Evolutionary conservation across 2,113 vertebrate species (phyloP).

Genomic region (Mustela nigripes): DNA sequence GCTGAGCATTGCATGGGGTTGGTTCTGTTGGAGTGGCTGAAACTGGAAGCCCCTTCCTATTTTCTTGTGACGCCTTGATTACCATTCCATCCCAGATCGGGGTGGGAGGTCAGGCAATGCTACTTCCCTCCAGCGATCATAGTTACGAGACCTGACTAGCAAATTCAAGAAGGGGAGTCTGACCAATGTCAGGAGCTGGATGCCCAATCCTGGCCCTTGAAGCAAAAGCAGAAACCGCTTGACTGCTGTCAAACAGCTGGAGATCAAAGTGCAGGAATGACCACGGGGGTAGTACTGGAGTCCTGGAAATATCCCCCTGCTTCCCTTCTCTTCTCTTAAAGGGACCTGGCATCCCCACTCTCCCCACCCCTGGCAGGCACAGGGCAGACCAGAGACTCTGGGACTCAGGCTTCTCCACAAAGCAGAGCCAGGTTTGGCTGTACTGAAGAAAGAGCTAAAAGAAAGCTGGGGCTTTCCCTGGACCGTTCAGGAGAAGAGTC

Average conservation of each 20-base stretch:
- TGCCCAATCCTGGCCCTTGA: not conserved
- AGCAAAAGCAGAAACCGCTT: not conserved
- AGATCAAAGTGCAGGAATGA: not conserved
- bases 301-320: not conserved
- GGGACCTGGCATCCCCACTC: not conserved
- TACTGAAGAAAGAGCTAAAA: not conserved
- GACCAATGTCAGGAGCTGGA: not conserved
- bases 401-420: not conserved
- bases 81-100: not conserved
- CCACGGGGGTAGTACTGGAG: fast-evolving
- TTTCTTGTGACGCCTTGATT: not conserved
- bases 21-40: fast-evolving
- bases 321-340: not conserved
- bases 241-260: not conserved
- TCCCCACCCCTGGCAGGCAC: not conserved
- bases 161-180: not conserved
- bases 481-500: not conserved
- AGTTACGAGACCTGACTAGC: not conserved
- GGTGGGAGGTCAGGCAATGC: not conserved
- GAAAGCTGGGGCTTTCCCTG: not conserved
- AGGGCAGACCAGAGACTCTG: not conserved
- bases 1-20: not conserved
- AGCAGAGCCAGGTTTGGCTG: not conserved
- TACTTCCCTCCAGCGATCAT: not conserved
- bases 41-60: not conserved